Percentiles rank a stretch among this genome's conserved stretches.
Evolutionary conservation across 2,888 invertebrate genomes (phyloP).

Genomic region (Pseudanteris insignis): DNA sequence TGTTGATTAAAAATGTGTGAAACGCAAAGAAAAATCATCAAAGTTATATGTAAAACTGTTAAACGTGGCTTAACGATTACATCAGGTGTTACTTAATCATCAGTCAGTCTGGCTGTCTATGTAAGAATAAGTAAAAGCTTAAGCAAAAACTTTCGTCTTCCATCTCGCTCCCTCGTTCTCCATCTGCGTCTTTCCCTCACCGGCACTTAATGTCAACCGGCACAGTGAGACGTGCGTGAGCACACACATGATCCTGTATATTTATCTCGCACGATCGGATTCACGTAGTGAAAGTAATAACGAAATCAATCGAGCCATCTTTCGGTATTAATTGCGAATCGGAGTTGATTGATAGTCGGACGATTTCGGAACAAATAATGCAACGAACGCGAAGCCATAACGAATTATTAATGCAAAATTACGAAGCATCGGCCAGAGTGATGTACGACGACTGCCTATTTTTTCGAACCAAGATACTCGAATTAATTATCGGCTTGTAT

Average conservation of each 20-base stretch:
- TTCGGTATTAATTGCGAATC: conserved; percentile 23
- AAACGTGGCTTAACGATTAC: conserved; percentile 40
- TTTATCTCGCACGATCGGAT: conserved; percentile 21
- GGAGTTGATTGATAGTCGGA: conserved; percentile 17
- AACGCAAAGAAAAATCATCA: conserved; percentile 28
- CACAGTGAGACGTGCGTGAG: conserved; percentile 13
- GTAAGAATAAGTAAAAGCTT: conserved; percentile 44
- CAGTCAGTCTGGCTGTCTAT: conserved; percentile 30
- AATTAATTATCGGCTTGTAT: too few species aligned
- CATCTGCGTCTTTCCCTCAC: conserved; percentile 5
- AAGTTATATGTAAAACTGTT: conserved; percentile 33
- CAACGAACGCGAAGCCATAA: conserved; percentile 1
- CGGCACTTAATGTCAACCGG: conserved; percentile 40
- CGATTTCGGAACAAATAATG: background rate
- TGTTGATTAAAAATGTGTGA: conserved; percentile 11
- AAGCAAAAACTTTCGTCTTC: conserved; percentile 43
- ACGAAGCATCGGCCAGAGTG: background rate
- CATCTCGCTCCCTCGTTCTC: conserved; percentile 2
- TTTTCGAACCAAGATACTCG: too few species aligned
- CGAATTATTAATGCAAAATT: conserved; percentile 9
- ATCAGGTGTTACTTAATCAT: conserved; percentile 45
- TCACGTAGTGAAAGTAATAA: conserved; percentile 30
- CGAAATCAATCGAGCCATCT: conserved; percentile 32
- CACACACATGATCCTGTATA: background rate
- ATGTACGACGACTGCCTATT: too few species aligned